Evolutionary conservation across 1,140 invertebrate genomes (phyloP).

Genomic region (Aphidius ervi): DNA sequence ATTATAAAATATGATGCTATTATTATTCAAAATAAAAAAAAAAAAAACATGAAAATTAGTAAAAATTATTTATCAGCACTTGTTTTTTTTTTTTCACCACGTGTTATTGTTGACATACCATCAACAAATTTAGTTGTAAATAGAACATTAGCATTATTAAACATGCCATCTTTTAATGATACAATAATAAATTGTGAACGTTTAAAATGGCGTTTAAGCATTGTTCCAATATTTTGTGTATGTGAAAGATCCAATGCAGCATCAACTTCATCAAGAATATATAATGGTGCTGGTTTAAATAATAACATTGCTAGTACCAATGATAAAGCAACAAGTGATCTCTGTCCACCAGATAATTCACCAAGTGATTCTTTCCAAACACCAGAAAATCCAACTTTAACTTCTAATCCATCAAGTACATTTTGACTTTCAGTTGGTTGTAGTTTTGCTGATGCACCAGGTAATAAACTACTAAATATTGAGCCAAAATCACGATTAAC

Average conservation of each 20-base stretch:
- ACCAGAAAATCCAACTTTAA: constrained; percentile 89
- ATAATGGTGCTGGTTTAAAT: constrained; percentile 97
- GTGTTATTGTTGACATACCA: constrained; percentile 85
- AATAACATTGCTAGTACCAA: constrained; percentile 93
- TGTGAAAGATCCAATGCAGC: constrained; percentile 97
- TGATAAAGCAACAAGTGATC: constrained; percentile 93
- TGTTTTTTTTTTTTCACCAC: constrained; percentile 52
- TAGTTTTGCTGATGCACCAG: constrained; percentile 83
- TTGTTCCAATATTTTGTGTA: constrained; percentile 97
- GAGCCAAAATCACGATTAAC: constrained; percentile 92
- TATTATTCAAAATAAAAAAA: too few relatives aligned
- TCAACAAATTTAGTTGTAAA: constrained; percentile 94
- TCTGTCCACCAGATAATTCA: constrained; percentile 95
- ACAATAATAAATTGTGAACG: constrained; percentile 98
- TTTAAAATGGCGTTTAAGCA: constrained; percentile 92
- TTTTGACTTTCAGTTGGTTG: constrained; percentile 68
- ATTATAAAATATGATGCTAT: too few relatives aligned
- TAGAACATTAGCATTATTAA: constrained; percentile 97
- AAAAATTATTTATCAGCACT: too few relatives aligned
- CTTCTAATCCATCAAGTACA: constrained; percentile 84
- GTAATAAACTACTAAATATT: constrained; percentile 89
- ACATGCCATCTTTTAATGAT: constrained; percentile 99
- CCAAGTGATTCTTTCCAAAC: constrained; percentile 95
- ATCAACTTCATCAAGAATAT: constrained; percentile 99
- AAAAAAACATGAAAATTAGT: too few relatives aligned